These are phyloP conservation scores for Haliclystus octoradiatus DNA, from an alignment of 30 jellyfish, hydroid and myxozoan genomes.

Conservation along the genomic window DNA sequence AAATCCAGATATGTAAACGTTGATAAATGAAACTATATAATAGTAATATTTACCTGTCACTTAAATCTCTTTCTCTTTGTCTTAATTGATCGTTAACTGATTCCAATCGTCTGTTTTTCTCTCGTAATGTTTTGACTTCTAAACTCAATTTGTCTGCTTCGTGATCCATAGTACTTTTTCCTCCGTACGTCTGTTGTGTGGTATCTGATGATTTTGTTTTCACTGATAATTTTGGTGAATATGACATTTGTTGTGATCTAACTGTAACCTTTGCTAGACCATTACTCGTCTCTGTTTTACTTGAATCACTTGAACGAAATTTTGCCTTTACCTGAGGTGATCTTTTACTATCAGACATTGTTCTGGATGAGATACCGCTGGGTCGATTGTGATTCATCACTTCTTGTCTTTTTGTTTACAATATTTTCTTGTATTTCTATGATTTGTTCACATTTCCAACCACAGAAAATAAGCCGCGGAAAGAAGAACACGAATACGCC, in stretches of 20 bases:
- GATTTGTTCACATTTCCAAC: too few relatives aligned
- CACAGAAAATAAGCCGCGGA: too few relatives aligned
- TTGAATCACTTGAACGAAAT: background rate
- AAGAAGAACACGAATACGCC: too few relatives aligned
- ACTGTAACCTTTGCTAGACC: background rate
- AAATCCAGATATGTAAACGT: too few relatives aligned
- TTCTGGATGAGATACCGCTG: background rate
- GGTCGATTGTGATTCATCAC: background rate
- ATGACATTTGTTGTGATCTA: background rate
- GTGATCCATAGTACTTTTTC: background rate
- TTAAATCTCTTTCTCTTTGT: slow-evolving; percentile 62
- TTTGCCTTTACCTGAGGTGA: background rate
- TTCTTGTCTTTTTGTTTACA: background rate
- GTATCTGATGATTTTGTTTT: background rate
- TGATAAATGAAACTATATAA: too few relatives aligned
- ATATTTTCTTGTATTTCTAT: too few relatives aligned
- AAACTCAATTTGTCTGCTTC: slow-evolving; percentile 53
- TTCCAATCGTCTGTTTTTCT: slow-evolving; percentile 58
- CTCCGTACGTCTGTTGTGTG: too few relatives aligned
- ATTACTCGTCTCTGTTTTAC: background rate
- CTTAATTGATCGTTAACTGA: slow-evolving; percentile 44
- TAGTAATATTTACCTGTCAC: slow-evolving; percentile 52
- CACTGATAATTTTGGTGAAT: background rate
- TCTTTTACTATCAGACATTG: background rate
- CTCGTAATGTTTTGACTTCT: slow-evolving; percentile 57